Percentiles rank a stretch among this genome's conserved stretches.
phyloP scores from a whole-genome alignment of 2,797 vertebrate genomes.

The Xenopus petersii region DNA sequence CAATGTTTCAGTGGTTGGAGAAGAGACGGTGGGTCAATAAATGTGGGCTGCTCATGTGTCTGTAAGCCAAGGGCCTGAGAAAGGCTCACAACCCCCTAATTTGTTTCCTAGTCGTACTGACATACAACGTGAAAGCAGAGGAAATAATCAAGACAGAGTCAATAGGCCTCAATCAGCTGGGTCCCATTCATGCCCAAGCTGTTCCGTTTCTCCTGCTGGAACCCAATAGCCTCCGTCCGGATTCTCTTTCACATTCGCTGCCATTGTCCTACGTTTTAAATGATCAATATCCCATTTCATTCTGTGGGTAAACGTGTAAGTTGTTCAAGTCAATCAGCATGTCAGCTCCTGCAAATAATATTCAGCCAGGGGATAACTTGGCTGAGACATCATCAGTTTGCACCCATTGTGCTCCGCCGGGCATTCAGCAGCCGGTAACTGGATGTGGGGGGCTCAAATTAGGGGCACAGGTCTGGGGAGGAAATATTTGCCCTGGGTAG shows the following conservation, averaged over 20 bases:
- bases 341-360: slow-evolving; percentile 17
- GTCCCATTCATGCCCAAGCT: not conserved
- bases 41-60: not conserved
- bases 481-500: too few species aligned
- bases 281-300: slow-evolving; percentile 48
- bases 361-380: not conserved
- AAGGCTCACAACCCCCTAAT: slow-evolving; percentile 22
- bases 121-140: not conserved
- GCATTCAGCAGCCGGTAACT: too few species aligned
- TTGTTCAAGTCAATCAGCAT: slow-evolving; percentile 6
- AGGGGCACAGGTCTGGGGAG: too few species aligned
- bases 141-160: not conserved
- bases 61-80: slow-evolving; percentile 7
- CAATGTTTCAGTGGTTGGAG: not conserved
- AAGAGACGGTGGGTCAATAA: not conserved
- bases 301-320: slow-evolving; percentile 37
- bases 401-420: too few species aligned
- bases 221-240: slow-evolving; percentile 5
- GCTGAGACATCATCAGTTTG: not conserved
- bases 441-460: too few species aligned
- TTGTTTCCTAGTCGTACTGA: slow-evolving; percentile 6
- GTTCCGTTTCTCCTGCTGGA: slow-evolving; percentile 26
- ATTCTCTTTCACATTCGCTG: slow-evolving; percentile 34
- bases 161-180: not conserved
- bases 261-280: slow-evolving; percentile 46